Percentiles rank a stretch among this genome's conserved stretches.
These are phyloP conservation scores for Calcarius lapponicus DNA, from an alignment of 2,797 vertebrate genomes.

Conservation along the genomic window DNA sequence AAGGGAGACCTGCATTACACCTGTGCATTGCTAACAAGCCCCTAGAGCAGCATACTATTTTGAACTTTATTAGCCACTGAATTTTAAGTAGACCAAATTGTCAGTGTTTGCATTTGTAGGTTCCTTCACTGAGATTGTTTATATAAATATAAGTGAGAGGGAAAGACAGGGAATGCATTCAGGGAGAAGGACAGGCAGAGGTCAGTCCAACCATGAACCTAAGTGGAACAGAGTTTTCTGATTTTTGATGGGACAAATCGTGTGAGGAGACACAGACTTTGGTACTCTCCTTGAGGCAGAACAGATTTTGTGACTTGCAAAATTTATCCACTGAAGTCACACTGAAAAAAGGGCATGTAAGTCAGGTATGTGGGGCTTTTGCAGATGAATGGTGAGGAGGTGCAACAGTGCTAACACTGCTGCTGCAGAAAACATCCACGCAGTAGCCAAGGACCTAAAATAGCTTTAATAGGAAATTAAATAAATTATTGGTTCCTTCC, in stretches of 20 bases:
- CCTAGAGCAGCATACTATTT: background rate
- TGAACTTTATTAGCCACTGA: slow-evolving; percentile 42
- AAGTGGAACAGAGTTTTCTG: background rate
- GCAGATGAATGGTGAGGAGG: background rate
- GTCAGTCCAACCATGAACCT: background rate
- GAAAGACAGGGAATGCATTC: background rate
- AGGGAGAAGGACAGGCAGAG: background rate
- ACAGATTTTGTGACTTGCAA: background rate
- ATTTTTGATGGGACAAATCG: background rate
- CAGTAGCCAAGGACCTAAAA: background rate
- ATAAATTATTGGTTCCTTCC: background rate
- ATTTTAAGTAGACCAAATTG: slow-evolving; percentile 46
- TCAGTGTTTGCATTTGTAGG: background rate
- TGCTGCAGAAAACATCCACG: background rate
- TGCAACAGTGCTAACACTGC: background rate
- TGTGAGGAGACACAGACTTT: background rate
- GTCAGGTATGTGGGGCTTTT: background rate
- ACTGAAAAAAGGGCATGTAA: background rate
- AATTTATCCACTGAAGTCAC: background rate
- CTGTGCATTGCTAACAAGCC: slow-evolving; percentile 21
- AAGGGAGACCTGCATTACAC: background rate
- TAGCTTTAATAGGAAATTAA: background rate
- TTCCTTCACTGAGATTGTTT: background rate
- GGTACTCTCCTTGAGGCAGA: background rate
- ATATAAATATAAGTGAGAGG: background rate